Percentiles rank a stretch among this genome's conserved stretches.
phyloP scores from a whole-genome alignment of 2,113 vertebrate genomes.

The Xenopus laevis region DNA sequence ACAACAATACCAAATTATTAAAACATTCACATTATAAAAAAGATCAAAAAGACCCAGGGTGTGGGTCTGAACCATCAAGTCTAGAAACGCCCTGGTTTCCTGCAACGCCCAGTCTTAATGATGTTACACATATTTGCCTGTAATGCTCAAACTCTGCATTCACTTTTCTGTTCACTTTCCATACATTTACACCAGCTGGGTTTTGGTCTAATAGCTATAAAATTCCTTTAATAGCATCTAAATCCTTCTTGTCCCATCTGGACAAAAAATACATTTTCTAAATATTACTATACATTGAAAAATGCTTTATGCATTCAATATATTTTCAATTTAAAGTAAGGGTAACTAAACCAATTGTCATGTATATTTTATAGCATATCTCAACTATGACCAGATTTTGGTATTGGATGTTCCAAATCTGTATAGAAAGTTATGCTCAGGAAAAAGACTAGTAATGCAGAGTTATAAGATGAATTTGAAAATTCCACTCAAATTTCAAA shows the following conservation, averaged over 20 bases:
- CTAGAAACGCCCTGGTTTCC: no score
- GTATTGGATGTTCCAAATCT: constrained; percentile 49
- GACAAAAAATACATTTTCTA: constrained; percentile 30
- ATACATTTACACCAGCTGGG: constrained; percentile 31
- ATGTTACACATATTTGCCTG: no score
- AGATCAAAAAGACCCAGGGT: no score
- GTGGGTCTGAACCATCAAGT: no score
- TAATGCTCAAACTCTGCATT: no score
- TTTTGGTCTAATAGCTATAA: constrained; percentile 9
- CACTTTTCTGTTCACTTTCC: background rate
- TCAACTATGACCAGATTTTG: constrained; percentile 54
- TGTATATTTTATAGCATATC: constrained; percentile 50
- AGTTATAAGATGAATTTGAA: background rate
- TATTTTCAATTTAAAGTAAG: constrained; percentile 53
- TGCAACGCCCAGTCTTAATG: no score
- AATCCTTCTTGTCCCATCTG: constrained; percentile 32
- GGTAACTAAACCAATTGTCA: constrained; percentile 48
- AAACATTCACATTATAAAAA: no score
- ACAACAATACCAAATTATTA: no score
- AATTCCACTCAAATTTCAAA: background rate
- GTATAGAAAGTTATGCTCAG: constrained; percentile 20
- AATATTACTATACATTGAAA: constrained; percentile 49
- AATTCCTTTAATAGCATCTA: constrained; percentile 21
- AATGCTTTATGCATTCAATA: constrained; percentile 59
- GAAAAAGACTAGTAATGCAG: background rate